These are phyloP conservation scores for Dipodomys stephensi DNA, from an alignment of 2,113 vertebrate genomes.

Conservation along the genomic window DNA sequence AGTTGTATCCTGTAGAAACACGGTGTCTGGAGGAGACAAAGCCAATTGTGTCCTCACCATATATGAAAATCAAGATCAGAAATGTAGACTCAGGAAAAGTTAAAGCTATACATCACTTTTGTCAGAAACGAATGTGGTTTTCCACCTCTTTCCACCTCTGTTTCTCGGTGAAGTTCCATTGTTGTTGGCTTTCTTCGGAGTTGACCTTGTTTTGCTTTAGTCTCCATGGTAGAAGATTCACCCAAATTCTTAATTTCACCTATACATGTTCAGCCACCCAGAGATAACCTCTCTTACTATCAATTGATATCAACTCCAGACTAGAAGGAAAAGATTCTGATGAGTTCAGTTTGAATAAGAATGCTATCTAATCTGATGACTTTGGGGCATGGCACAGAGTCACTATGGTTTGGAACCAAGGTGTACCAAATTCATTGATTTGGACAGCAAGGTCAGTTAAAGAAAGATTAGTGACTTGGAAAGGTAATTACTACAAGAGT, in stretches of 20 bases:
- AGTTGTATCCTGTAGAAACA: not conserved
- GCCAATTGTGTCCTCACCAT: not conserved
- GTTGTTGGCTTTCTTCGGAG: not conserved
- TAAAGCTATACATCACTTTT: not conserved
- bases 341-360: not conserved
- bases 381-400: not conserved
- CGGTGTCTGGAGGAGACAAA: not conserved
- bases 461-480: not conserved
- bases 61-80: not conserved
- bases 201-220: not conserved
- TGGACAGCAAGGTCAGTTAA: not conserved
- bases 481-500: not conserved
- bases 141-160: not conserved
- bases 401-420: not conserved
- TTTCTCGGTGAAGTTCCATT: not conserved
- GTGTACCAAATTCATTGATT: not conserved
- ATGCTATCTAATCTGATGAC: not conserved
- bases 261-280: not conserved
- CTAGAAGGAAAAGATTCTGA: not conserved
- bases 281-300: not conserved
- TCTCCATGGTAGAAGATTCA: not conserved
- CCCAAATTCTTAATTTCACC: not conserved
- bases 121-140: not conserved
- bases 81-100: not conserved
- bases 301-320: not conserved